Evolutionary conservation across 2,797 vertebrate species (phyloP).

Genomic region (Hirundo rustica): DNA sequence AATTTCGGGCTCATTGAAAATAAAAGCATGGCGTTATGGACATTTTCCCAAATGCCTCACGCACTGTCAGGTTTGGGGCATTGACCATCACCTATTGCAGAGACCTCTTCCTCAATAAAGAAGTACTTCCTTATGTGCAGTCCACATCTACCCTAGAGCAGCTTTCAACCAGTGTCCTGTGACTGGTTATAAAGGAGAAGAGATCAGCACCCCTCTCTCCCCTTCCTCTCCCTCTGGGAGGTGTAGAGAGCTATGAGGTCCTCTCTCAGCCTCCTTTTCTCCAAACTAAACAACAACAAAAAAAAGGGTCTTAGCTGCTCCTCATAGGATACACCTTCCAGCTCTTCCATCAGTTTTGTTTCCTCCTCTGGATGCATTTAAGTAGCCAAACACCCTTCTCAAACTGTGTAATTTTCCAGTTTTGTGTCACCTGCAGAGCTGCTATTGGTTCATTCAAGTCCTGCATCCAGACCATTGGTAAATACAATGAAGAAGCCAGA

Average conservation of each 20-base stretch:
- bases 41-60: not conserved
- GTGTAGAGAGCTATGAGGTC: not conserved
- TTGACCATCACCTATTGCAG: accelerated
- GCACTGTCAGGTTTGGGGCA: not conserved
- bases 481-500: not conserved
- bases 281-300: not conserved
- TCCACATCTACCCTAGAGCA: not conserved
- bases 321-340: not conserved
- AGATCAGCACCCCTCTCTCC: not conserved
- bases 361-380: not conserved
- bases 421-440: not conserved
- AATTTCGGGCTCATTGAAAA: not conserved
- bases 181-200: not conserved
- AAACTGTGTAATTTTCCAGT: not conserved
- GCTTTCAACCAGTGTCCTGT: not conserved
- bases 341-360: not conserved
- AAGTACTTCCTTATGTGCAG: not conserved
- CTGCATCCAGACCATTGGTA: not conserved
- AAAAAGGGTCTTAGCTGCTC: not conserved
- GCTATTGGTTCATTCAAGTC: not conserved
- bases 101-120: not conserved
- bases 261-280: not conserved
- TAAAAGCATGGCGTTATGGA: not conserved
- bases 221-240: not conserved
- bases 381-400: not conserved